Conservation (phyloP, 1,140 invertebrate species). For the Drosophila melanica region DNA sequence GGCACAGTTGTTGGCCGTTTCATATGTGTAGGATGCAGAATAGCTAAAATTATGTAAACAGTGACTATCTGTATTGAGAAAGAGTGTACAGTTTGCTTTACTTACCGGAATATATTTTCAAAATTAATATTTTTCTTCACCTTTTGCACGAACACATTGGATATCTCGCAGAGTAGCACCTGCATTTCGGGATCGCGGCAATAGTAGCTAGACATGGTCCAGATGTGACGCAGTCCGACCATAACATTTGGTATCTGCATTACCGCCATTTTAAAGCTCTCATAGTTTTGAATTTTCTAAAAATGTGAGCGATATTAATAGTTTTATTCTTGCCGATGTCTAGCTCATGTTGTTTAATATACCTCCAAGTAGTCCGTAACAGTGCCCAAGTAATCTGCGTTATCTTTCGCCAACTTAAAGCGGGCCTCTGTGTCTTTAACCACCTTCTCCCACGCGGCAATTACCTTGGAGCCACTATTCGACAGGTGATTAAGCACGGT, state of each 20-base stretch:
- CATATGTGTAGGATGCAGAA: conserved; percentile 85
- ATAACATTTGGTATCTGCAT: conserved; percentile 91
- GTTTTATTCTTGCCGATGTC: neutral
- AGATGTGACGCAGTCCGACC: conserved; percentile 92
- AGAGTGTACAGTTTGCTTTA: neutral
- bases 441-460: conserved; percentile 85
- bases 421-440: conserved; percentile 87
- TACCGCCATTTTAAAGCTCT: conserved; percentile 89
- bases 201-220: conserved; percentile 91
- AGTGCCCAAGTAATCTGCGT: conserved; percentile 92
- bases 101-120: conserved; percentile 89
- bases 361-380: conserved; percentile 92
- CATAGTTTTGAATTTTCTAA: conserved; percentile 89
- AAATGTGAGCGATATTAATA: neutral
- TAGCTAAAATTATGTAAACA: conserved; percentile 81
- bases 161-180: conserved; percentile 91
- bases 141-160: conserved; percentile 91
- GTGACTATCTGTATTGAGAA: neutral
- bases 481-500: conserved; percentile 85
- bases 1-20: conserved; percentile 86
- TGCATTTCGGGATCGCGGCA: conserved; percentile 90
- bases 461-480: conserved; percentile 10
- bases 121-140: conserved; percentile 89
- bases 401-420: conserved; percentile 92
- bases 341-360: conserved; percentile 45